Percentiles rank a stretch among this genome's conserved stretches.
Evolutionary conservation across 2,113 vertebrate genomes (phyloP).

Genomic region (Euleptes europaea): DNA sequence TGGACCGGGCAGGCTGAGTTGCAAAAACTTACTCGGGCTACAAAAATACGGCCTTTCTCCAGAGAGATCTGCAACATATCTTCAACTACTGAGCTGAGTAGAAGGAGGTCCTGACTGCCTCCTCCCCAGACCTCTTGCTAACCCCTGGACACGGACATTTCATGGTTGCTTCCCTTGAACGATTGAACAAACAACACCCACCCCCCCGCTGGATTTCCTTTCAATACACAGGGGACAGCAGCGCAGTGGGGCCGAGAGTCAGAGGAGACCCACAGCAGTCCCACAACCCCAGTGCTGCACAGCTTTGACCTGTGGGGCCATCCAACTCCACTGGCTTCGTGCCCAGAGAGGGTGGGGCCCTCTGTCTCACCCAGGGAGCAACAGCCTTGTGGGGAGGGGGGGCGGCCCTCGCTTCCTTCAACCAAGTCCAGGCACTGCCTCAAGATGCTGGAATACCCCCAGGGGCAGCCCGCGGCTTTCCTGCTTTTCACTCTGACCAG

Average conservation of each 20-base stretch:
- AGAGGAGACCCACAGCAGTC: slow-evolving; percentile 28
- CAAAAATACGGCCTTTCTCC: background rate
- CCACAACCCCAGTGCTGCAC: slow-evolving; percentile 12
- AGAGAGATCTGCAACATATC: too few relatives aligned
- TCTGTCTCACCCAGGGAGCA: too few relatives aligned
- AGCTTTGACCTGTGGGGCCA: slow-evolving; percentile 56
- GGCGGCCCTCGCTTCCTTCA: slow-evolving; percentile 78
- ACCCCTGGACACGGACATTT: background rate
- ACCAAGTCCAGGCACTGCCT: slow-evolving; percentile 86
- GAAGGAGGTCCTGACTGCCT: background rate
- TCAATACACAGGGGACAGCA: slow-evolving; percentile 14
- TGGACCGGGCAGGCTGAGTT: background rate
- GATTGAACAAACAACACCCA: background rate
- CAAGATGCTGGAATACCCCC: slow-evolving; percentile 57
- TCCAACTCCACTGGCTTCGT: slow-evolving; percentile 73
- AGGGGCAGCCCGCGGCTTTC: too few relatives aligned
- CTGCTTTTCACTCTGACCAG: too few relatives aligned
- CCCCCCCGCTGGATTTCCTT: background rate
- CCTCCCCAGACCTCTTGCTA: accelerated
- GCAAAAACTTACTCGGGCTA: background rate
- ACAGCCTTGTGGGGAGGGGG: slow-evolving; percentile 83
- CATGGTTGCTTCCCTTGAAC: background rate
- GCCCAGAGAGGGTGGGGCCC: slow-evolving; percentile 61
- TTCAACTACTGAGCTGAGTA: too few relatives aligned
- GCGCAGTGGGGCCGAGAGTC: background rate